Evolutionary conservation across 2,797 vertebrate species (phyloP), one percentile per base, ranked within the genome.

Genomic region (Acridotheres tristis): DNA sequence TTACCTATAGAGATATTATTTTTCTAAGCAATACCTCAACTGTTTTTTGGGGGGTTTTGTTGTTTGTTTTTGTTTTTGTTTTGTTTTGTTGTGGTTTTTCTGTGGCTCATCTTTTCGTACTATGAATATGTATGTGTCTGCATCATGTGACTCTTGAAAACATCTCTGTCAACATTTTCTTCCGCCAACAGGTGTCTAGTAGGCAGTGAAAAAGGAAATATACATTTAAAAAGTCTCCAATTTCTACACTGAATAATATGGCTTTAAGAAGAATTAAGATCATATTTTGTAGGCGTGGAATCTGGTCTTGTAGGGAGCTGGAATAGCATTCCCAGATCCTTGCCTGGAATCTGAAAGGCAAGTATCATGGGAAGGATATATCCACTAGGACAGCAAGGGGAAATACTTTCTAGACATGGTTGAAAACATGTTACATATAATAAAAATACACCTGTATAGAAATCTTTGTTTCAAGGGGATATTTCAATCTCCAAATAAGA

Each of bases 301-400:
- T 53, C 34, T 30, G 9, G 11, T 71, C 7, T 18, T 36, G 5
- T 5, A 77, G 20, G 19, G 5, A 51, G 7, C 18, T 68, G 13
- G 9, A 36, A 51, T 3, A 80, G 2, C 2, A 2, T 76, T 78
- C 14, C 5, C 16, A 1, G 1, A 5, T 68, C 27, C 6, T 54
- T 74, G 0, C 2, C 23, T 75, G 43, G 7, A 45, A 12, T 47
- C 21, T 75, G 25, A 13, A 88, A 78, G 85, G 20, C 16, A 88
- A 76, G 7, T 38, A 25, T 20, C 13, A 53, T 1, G 1, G 9
- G 40, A 72, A 69, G 1, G 3, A 12, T 29, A 4, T n/a, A 30
- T 34, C 12, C 13, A 38, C 29, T 55, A 29, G n/a, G 80, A 88
- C 1, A 75, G 22, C 13, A 65, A 71, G 13, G 62, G 5, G 9